Percentiles rank a stretch among this genome's conserved stretches.
These are phyloP conservation scores for Podotricha telesiphe DNA, from an alignment of 2,888 invertebrate species.

Conservation along the genomic window DNA sequence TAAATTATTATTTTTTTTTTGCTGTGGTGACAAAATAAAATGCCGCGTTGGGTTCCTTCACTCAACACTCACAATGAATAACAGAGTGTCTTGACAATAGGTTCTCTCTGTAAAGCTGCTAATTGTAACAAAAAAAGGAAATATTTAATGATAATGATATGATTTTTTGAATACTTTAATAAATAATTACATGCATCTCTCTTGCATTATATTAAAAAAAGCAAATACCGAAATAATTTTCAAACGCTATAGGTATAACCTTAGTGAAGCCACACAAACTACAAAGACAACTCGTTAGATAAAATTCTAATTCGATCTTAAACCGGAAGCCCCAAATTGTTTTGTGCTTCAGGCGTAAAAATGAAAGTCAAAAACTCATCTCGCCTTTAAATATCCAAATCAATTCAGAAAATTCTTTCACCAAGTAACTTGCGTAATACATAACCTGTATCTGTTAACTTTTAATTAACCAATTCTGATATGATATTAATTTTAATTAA, in stretches of 20 bases:
- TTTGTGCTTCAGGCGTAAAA: neutral
- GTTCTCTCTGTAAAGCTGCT: no score
- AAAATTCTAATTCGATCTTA: neutral
- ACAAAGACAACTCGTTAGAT: neutral
- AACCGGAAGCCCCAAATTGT: conserved; percentile 6
- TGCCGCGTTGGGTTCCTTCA: no score
- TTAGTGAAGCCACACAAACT: neutral
- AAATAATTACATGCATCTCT: no score
- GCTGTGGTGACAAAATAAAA: no score
- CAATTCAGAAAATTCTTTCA: conserved; percentile 1
- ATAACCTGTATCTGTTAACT: conserved; percentile 6
- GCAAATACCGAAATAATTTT: no score
- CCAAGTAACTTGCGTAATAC: neutral
- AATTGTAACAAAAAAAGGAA: no score
- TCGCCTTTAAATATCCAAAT: conserved; percentile 3
- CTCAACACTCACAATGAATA: no score
- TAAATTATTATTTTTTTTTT: no score
- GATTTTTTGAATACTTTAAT: no score
- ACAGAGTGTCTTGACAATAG: no score
- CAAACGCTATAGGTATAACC: no score
- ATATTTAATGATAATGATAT: no score
- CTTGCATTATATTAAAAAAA: neutral
- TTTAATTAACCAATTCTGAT: conserved; percentile 16
- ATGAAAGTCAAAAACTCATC: conserved; percentile 14
- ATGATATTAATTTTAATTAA: conserved; percentile 34